Base-by-base conservation (phyloP, 2,113 vertebrate genomes). In the Alces alces region DNA sequence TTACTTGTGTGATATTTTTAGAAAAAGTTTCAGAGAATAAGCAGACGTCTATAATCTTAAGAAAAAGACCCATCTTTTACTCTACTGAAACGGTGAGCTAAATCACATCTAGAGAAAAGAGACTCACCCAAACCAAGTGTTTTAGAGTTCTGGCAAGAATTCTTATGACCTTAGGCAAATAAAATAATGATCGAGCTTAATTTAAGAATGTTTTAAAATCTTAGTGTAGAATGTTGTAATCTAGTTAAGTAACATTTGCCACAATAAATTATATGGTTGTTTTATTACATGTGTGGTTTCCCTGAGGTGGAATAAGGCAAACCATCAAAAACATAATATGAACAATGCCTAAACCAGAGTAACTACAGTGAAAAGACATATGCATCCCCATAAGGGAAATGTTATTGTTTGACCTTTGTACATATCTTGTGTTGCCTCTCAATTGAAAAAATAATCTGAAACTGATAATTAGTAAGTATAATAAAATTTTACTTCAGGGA, bases 121-220 rank as follows among this genome's bases (percentile, higher is more conserved):
- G 96, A 39, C 43, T 58, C 47, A 93, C 95, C 21, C 54, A 97
- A 58, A 89, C 25, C 54, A 93, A 85, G 66, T 89, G 12, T 95
- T 27, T 96, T 85, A n/a, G 36, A 95, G 84, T 83, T 70, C n/a
- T 97, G 82, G 94, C 87, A 97, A 86, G 54, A 97, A 85, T n/a
- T 58, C 79, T 93, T 98, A 76, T 76, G 78, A 84, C 90, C 89
- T 96, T 95, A 78, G 61, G 76, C 76, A 97, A 90, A 19, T 70
- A 83, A 97, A 84, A 80, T 97, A 93, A 98, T 87, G 21, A 88
- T 88, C 45, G 70, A 79, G 60, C 6, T 97, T 98, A 97, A 98
- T 97, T 89, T 87, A 97, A 96, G 93, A 78, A 93, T 96, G 64
- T 57, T 93, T 89, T 94, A 96, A 96, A 96, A 96, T 91, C 25